Evolutionary conservation across 2,797 vertebrate genomes (phyloP).

Genomic region (Diglossa cyanea): DNA sequence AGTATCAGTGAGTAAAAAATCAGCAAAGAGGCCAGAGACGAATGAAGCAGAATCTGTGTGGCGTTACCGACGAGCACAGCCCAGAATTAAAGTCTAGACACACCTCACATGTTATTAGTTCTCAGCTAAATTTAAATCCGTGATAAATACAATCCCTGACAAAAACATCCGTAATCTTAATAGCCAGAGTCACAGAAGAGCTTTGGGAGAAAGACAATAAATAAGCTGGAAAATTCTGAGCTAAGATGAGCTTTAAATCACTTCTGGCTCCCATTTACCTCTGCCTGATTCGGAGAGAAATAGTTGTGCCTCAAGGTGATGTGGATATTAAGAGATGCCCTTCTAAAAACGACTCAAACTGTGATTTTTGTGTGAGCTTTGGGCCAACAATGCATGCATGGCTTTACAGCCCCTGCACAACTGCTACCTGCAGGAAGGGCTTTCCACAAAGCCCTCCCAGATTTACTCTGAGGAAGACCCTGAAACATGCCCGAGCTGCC

Average conservation of each 20-base stretch:
- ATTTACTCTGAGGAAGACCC: not conserved
- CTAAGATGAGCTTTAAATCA: conserved; percentile 57
- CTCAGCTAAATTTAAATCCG: conserved; percentile 48
- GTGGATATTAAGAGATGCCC: not conserved
- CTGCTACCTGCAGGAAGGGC: not conserved
- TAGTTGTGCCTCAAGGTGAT: not conserved
- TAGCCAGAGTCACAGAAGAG: conserved; percentile 10
- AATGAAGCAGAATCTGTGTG: not conserved
- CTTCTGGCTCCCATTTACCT: conserved; percentile 23
- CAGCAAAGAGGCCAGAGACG: not conserved
- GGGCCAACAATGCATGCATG: fast-evolving
- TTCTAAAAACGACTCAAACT: not conserved
- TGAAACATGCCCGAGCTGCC: fast-evolving
- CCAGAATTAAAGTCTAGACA: conserved; percentile 18
- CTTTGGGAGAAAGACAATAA: conserved; percentile 44
- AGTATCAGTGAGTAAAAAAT: fast-evolving
- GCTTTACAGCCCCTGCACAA: not conserved
- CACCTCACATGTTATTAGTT: conserved; percentile 29
- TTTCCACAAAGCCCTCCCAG: not conserved
- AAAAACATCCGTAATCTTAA: conserved; percentile 58
- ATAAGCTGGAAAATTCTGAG: conserved; percentile 38
- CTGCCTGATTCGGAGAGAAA: not conserved
- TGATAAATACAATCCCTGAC: conserved; percentile 56
- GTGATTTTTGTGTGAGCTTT: not conserved
- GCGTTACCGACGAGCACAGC: not conserved